Conservation (phyloP, 2,888 invertebrate genomes). For the Leuctra nigra region DNA sequence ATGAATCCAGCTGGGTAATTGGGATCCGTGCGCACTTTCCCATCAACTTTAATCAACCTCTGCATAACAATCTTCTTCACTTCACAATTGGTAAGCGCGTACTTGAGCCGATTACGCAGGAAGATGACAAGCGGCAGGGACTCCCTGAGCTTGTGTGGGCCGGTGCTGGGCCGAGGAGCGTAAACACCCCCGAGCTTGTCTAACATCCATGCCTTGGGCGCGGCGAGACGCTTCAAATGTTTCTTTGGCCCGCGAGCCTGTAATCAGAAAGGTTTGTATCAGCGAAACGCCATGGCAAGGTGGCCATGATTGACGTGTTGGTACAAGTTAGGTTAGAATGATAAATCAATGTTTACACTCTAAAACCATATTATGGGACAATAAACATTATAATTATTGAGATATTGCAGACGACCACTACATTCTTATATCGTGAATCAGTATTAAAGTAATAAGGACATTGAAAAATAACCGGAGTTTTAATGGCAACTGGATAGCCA, state of each 20-base stretch:
- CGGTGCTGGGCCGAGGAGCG: conserved; percentile 95
- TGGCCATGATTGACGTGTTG: not conserved
- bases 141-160: conserved; percentile 96
- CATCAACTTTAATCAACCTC: conserved; percentile 95
- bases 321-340: not conserved
- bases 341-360: not conserved
- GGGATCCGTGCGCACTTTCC: conserved; percentile 94
- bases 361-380: not conserved
- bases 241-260: conserved; percentile 98
- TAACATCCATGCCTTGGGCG: conserved; percentile 99
- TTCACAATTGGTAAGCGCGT: conserved; percentile 94
- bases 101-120: conserved; percentile 94
- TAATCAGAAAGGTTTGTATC: conserved; percentile 33
- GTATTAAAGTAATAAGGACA: too few species aligned
- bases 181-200: conserved; percentile 98
- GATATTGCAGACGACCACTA: too few species aligned
- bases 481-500: too few species aligned
- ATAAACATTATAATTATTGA: not conserved
- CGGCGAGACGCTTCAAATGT: conserved; percentile 98
- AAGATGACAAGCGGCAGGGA: conserved; percentile 95
- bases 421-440: too few species aligned
- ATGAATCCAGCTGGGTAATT: conserved; percentile 98
- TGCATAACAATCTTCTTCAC: conserved; percentile 98
- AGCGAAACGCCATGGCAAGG: not conserved
- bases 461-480: too few species aligned